Percentiles rank a stretch among this genome's conserved stretches.
These are phyloP conservation scores for Ciconia stormi DNA, from an alignment of 2,113 vertebrate genomes.

Conservation along the genomic window DNA sequence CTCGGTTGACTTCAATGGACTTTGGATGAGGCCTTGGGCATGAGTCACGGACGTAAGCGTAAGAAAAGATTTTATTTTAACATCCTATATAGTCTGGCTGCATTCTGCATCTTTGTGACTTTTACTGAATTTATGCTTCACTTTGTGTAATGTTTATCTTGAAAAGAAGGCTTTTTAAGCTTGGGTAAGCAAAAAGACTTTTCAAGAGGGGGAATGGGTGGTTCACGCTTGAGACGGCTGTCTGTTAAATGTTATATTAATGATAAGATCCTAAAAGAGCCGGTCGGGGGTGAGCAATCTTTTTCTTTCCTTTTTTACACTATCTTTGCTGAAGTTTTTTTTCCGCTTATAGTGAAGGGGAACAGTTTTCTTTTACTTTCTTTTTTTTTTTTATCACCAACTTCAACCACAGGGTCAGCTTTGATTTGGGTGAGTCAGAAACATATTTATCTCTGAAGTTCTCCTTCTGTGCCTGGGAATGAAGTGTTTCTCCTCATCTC, in stretches of 20 bases:
- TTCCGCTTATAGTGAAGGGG: not conserved
- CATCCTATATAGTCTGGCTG: not conserved
- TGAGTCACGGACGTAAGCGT: accelerated
- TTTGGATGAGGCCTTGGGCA: not conserved
- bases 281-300: not conserved
- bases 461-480: constrained; percentile 37
- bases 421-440: constrained; percentile 52
- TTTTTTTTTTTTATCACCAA: not conserved
- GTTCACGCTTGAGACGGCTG: not conserved
- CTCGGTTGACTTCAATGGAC: accelerated
- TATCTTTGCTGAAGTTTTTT: constrained; percentile 57
- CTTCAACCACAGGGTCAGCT: constrained; percentile 47
- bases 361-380: not conserved
- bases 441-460: constrained; percentile 45
- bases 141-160: not conserved
- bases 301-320: constrained; percentile 2
- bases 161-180: not conserved
- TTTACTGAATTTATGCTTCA: not conserved
- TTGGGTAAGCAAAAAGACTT: constrained; percentile 3
- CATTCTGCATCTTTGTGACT: not conserved
- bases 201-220: not conserved
- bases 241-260: constrained; percentile 38
- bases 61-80: not conserved
- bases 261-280: constrained; percentile 47
- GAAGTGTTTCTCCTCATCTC: constrained; percentile 15